Percentiles rank a stretch among this genome's conserved stretches.
These are phyloP conservation scores for Heliconius himera DNA, from an alignment of 1,140 invertebrate species.

Conservation along the genomic window DNA sequence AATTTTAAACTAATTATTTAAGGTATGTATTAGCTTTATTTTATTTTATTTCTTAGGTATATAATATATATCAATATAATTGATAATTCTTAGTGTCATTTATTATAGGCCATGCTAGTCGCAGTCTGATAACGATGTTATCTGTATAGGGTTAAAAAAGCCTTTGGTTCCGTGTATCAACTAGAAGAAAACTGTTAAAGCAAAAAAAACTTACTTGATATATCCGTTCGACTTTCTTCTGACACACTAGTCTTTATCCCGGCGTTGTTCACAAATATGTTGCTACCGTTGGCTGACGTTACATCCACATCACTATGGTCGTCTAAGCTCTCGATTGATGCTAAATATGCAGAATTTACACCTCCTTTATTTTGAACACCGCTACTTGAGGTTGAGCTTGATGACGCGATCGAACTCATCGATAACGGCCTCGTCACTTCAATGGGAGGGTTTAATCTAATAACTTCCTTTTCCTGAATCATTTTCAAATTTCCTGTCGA, in stretches of 20 bases:
- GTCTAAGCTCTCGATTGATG: slow-evolving; percentile 90
- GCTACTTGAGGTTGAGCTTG: slow-evolving; percentile 86
- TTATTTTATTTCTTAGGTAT: too few relatives aligned
- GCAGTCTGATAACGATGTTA: background rate
- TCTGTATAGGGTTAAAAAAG: background rate
- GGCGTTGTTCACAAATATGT: slow-evolving; percentile 82
- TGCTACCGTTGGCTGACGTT: slow-evolving; percentile 82
- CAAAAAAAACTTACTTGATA: slow-evolving; percentile 57
- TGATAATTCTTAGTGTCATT: background rate
- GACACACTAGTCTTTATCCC: slow-evolving; percentile 76
- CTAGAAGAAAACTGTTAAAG: slow-evolving; percentile 16
- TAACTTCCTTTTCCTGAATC: slow-evolving; percentile 61
- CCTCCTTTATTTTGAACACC: slow-evolving; percentile 82
- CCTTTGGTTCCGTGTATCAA: background rate
- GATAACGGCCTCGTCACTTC: slow-evolving; percentile 86
- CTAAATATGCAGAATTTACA: slow-evolving; percentile 86
- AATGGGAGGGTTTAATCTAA: slow-evolving; percentile 62
- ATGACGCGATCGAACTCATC: slow-evolving; percentile 91
- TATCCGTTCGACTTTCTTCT: slow-evolving; percentile 63
- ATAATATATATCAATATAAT: background rate
- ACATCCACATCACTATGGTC: slow-evolving; percentile 84
- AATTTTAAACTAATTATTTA: too few relatives aligned
- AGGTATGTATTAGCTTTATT: too few relatives aligned
- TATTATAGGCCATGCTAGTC: background rate
- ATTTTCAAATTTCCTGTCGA: slow-evolving; percentile 74